Base-by-base conservation (phyloP, 1,140 invertebrate genomes). In the Triops cancriformis region DNA sequence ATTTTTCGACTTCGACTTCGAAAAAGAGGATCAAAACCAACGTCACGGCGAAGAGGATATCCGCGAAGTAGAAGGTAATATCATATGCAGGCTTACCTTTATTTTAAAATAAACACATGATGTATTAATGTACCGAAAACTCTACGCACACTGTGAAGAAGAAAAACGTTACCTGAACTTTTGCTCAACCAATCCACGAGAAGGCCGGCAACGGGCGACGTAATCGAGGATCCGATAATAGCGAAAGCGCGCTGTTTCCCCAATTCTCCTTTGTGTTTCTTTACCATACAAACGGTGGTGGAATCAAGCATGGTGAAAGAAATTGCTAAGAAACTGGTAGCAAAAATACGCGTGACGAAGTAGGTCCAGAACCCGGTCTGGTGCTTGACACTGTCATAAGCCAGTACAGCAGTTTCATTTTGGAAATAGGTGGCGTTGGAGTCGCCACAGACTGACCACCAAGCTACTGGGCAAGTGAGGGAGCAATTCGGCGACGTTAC, bases 221-320 rank as follows among this genome's bases (percentile, higher is more conserved):
- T 92, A 81, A 93, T 88, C 27, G 91, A 92, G 88, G 91, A 91
- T 72, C 92, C 92, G 43, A 93, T 86, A 81, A 91, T 93, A 5
- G 90, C 91, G 84, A 92, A 93, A 75, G 94, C 84, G 78, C 92
- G 86, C 81, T 94, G 92, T 81, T 91, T 87, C 11, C 93, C 93
- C 83, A 93, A 93, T 82, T 93, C 90, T 1, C 91, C 91, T 0
- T 91, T 90, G 82, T 91, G 91, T 82, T 91, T 89, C 83, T 92
- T 90, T 80, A 93, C 91, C 88, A 94, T 90, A 0, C 89, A 91
- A 12, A 94, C 82, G 2, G 92, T 91, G 73, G 93, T 93, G 1
- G 93, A 92, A 84, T 94, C 92, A 88, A 94, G 89, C 76, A 94
- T 90, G 11, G 91, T 92, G 1, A 93, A 91, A 10, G 90, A 90